These are phyloP conservation scores for Calyptommatus sinebrachiatus DNA, from an alignment of 2,113 vertebrate species.

Conservation along the genomic window DNA sequence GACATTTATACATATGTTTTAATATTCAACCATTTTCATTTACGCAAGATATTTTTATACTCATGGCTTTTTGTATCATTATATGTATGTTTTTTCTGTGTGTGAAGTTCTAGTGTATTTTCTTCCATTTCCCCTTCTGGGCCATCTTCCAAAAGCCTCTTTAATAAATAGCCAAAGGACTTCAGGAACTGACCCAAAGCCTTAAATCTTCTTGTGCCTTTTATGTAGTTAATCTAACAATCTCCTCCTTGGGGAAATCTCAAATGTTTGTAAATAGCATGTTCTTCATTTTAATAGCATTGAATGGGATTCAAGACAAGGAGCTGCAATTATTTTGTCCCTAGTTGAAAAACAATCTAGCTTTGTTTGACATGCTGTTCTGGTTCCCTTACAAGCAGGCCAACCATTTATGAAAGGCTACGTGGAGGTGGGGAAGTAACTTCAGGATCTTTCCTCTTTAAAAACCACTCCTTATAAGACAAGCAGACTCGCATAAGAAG, in stretches of 20 bases:
- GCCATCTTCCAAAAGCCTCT: constrained; percentile 2
- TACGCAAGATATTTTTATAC: no score
- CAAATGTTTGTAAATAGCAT: constrained; percentile 5
- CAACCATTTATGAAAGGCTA: not conserved
- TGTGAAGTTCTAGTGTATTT: not conserved
- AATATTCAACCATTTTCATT: no score
- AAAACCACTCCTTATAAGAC: not conserved
- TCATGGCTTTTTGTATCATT: not conserved
- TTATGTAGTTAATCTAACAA: not conserved
- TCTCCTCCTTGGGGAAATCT: not conserved
- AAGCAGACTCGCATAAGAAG: not conserved
- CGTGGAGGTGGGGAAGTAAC: not conserved
- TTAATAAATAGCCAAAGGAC: constrained; percentile 12
- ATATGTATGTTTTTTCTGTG: not conserved
- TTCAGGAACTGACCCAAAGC: constrained; percentile 11
- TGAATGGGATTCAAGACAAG: not conserved
- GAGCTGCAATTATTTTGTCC: not conserved
- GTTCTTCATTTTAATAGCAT: constrained; percentile 6
- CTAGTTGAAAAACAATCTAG: not conserved
- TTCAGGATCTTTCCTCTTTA: not conserved
- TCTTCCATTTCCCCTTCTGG: constrained; percentile 1
- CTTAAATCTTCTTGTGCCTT: constrained; percentile 9
- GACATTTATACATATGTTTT: no score
- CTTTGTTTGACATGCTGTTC: constrained; percentile 14
- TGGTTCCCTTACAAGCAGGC: not conserved